These are phyloP conservation scores for Myiotriccus ornatus DNA, from an alignment of 2,797 vertebrate genomes.

Conservation along the genomic window DNA sequence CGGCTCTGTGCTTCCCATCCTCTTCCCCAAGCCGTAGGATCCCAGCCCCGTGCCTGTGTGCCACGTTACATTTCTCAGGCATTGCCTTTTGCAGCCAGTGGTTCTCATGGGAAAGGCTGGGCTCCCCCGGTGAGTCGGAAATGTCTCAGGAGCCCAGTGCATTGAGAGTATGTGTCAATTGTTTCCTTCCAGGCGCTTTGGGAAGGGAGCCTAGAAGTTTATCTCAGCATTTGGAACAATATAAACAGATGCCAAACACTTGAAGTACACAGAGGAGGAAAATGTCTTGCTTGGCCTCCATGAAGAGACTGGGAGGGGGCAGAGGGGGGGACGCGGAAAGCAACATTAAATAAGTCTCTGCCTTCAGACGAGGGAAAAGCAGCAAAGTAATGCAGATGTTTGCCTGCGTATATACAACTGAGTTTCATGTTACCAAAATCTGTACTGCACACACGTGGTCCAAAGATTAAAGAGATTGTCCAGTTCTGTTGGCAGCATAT, in stretches of 20 bases:
- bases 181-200: slow-evolving; percentile 72
- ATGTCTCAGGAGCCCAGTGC: slow-evolving; percentile 64
- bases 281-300: not conserved
- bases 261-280: not conserved
- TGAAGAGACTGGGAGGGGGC: not conserved
- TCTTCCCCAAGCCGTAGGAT: not conserved
- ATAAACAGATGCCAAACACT: slow-evolving; percentile 70
- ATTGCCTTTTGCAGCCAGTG: not conserved
- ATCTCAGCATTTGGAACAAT: slow-evolving; percentile 55
- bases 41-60: rapidly evolving
- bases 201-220: slow-evolving; percentile 69
- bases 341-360: not conserved
- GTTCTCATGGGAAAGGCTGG: slow-evolving; percentile 79
- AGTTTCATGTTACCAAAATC: slow-evolving; percentile 34
- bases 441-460: slow-evolving; percentile 17
- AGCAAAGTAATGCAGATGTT: not conserved
- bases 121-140: slow-evolving; percentile 71
- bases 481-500: slow-evolving; percentile 62
- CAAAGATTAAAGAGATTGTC: slow-evolving; percentile 67
- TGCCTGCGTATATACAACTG: not conserved
- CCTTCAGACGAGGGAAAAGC: not conserved
- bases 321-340: not conserved
- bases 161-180: slow-evolving; percentile 78
- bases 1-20: rapidly evolving
- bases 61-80: not conserved